Base-by-base conservation (phyloP, 1,140 invertebrate species). In the Meteorus sp. region DNA sequence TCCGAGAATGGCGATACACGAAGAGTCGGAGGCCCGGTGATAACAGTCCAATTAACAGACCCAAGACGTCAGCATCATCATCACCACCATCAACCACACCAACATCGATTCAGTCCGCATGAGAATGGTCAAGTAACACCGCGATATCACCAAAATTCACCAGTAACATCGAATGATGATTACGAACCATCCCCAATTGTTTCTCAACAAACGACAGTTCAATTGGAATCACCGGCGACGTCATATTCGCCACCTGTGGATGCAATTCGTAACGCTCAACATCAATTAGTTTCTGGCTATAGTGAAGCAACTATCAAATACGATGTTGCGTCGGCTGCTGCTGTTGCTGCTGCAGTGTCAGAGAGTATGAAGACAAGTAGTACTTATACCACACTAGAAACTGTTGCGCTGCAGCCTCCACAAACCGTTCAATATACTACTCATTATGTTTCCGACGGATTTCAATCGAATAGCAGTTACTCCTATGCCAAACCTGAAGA, bases 341-440 rank as follows among this genome's bases (percentile, higher is more conserved):
- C 69, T 0, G 65, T 63, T 1, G 62, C 61, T 0, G 62, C 66
- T 1, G 64, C 60, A 0, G 60, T 72, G 0, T 45, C 70, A 2
- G 77, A 78, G 0, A 66, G 62, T 15, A 69, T 80, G 17, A 80
- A 80, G 47, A 63, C 62, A 0, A 66, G 68, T 0, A 79, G 70
- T 37, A 80, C 78, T 1, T 77, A 81, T 37, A 76, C 79, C 2
- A 80, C 75, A 0, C 58, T 81, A 2, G 78, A 78, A 47, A 76
- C 77, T 0, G 79, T 78, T 0, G 66, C 75, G 0, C 59, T 78
- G 17, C 61, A 73, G 0, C 64, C 70, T 5, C 35, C 69, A 3
- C 77, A 73, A 44, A 51, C 72, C 4, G 71, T 73, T 0, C 73
- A 74, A n/a, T 80, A 78, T 44, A 62, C 70, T 13, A 7, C 8